These are phyloP conservation scores for Nomada ruficornis DNA, from an alignment of 2,888 invertebrate species.

Conservation along the genomic window DNA sequence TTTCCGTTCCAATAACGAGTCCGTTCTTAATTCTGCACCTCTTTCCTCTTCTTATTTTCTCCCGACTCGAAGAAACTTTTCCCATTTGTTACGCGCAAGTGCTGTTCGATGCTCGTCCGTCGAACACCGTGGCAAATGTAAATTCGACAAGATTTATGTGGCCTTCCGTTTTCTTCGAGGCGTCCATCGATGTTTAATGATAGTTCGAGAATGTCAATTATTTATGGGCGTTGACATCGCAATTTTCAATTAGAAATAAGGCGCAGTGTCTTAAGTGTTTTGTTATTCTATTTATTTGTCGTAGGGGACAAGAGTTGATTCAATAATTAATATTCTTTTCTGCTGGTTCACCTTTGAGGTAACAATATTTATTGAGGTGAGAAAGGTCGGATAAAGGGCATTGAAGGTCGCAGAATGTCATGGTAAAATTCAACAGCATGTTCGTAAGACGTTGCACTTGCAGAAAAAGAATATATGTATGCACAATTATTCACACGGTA, in stretches of 20 bases:
- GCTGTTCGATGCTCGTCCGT: constrained; percentile 17
- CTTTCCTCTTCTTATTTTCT: constrained; percentile 7
- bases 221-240: not conserved
- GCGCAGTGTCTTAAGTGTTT: too few species aligned
- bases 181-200: not conserved
- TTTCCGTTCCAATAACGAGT: constrained; percentile 36
- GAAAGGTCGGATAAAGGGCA: not conserved
- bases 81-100: constrained; percentile 29
- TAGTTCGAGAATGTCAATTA: not conserved
- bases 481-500: too few species aligned
- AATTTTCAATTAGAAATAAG: not conserved
- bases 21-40: constrained; percentile 42
- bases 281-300: not conserved
- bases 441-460: too few species aligned
- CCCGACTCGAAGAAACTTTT: constrained; percentile 22
- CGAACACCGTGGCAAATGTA: not conserved
- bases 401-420: not conserved
- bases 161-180: not conserved
- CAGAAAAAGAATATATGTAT: too few species aligned
- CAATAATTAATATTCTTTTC: not conserved
- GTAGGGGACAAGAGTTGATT: not conserved
- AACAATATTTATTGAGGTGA: not conserved
- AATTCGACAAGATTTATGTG: not conserved
- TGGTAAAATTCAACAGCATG: too few species aligned
- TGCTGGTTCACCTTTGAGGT: not conserved